Evolutionary conservation across 2,888 invertebrate species (phyloP), one percentile per base, ranked within the genome.

Genomic region (Oxyteleia sp.): DNA sequence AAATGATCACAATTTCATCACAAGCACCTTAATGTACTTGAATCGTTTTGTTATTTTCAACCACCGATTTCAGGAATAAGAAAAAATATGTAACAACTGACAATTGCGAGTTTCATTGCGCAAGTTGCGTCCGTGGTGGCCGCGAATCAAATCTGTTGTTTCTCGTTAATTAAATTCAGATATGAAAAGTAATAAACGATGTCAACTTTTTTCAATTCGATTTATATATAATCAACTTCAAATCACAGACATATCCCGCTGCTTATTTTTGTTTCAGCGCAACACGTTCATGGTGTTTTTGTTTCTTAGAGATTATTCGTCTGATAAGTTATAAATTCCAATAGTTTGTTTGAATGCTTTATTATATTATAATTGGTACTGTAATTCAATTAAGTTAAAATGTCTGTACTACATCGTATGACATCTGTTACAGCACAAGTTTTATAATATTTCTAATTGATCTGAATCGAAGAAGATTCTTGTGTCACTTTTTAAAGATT

Each of bases 151-250:
- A 53, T 59, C 18, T 63, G 72, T 72, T 72, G 72, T 63, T 72
- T 72, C 41, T 72, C 72, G 72, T 72, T 72, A 63, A 51, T 63
- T 53, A 64, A 74, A 43, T 74, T 55, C 63, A 74, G 45, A n/a
- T 49, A 55, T 63, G 63, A 72, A 63, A 41, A 72, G 38, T 45
- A 71, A 63, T 53, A 72, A 74, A 74, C 55, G 5, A 68, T 68
- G 55, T 74, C 72, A 53, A 72, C 63, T 74, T 74, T 64, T 74
- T 74, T 74, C 38, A 32, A 72, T 20, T 53, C 43, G 51, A 23
- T 43, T 32, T 72, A 4, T 72, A 61, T 43, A 41, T 38, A 63
- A n/a, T 63, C 59, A 53, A 68, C 35, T 18, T 43, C 15, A 41
- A 23, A n/a, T 51, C 49, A 47, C 68, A 47, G 55, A 57, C 23